phyloP scores from a whole-genome alignment of 2,113 vertebrate genomes.

The Pterocles gutturalis region DNA sequence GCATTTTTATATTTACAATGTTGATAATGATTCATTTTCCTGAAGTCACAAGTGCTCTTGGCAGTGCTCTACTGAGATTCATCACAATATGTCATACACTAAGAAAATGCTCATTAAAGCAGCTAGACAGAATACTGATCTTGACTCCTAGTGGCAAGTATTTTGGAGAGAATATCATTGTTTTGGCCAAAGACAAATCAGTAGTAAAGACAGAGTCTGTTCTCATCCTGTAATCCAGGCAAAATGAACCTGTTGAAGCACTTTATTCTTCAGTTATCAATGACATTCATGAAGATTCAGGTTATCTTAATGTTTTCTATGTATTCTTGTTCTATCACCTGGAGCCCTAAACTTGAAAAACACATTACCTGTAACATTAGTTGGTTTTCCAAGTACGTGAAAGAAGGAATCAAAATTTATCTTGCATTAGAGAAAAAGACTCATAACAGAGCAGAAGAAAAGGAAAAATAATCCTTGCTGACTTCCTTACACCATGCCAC shows the following conservation, averaged over 20 bases:
- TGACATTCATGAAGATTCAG: not conserved
- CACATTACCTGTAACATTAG: not conserved
- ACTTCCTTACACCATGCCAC: not conserved
- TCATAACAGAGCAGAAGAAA: not conserved
- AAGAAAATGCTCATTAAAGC: not conserved
- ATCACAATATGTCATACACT: not conserved
- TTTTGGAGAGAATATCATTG: not conserved
- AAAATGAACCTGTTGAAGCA: not conserved
- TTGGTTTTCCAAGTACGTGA: not conserved
- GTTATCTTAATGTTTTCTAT: not conserved
- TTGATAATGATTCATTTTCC: not conserved
- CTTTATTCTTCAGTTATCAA: not conserved
- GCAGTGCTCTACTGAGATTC: not conserved
- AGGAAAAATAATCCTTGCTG: not conserved
- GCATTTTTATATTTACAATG: not conserved
- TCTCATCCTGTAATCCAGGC: not conserved
- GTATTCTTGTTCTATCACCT: not conserved
- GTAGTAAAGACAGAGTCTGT: not conserved
- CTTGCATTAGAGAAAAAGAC: not conserved
- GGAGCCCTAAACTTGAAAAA: not conserved
- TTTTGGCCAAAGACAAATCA: not conserved
- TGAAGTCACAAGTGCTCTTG: not conserved
- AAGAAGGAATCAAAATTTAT: not conserved
- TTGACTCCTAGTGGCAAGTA: not conserved
- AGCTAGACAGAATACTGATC: not conserved